Evolutionary conservation across 2,797 vertebrate species (phyloP).

Genomic region (Sternotherus odoratus): DNA sequence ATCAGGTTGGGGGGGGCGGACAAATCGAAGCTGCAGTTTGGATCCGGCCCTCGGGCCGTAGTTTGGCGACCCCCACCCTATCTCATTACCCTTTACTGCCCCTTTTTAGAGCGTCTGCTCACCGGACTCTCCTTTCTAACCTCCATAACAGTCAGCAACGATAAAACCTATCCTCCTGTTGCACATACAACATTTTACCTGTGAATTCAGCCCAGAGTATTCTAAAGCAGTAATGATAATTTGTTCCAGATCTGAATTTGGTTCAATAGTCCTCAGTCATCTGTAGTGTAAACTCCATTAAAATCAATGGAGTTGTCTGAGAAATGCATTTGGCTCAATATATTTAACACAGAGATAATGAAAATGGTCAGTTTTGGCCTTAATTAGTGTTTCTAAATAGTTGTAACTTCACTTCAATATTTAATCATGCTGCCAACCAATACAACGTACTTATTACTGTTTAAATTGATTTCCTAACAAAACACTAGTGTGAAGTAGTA

Average conservation of each 20-base stretch:
- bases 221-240: not conserved
- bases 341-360: not conserved
- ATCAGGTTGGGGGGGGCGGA: no score
- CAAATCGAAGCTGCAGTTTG: no score
- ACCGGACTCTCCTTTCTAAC: rapidly evolving
- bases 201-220: not conserved
- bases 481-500: not conserved
- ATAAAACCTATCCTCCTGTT: not conserved
- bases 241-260: not conserved
- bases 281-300: not conserved
- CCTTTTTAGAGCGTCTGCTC: not conserved
- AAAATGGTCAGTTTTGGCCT: not conserved
- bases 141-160: rapidly evolving
- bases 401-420: not conserved
- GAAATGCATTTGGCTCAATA: not conserved
- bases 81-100: not conserved
- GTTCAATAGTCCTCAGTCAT: not conserved
- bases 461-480: not conserved
- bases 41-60: no score
- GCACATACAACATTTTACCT: rapidly evolving
- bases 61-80: no score
- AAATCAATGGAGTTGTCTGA: not conserved
- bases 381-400: not conserved
- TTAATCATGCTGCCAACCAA: not conserved
- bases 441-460: not conserved